phyloP scores from a whole-genome alignment of 2,797 vertebrate species.

The Spinibarbus caldwelli region DNA sequence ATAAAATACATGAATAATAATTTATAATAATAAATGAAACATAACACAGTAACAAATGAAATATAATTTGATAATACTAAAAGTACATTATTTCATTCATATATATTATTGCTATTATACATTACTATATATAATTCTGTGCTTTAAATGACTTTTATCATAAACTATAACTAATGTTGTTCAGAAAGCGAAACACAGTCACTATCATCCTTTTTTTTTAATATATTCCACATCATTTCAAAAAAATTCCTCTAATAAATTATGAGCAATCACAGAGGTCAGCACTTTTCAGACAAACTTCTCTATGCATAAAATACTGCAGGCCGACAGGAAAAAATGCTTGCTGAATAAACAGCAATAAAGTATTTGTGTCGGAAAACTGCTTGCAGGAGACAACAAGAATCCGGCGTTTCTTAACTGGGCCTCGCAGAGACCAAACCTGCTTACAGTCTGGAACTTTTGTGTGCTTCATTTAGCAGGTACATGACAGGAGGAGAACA shows the following conservation, averaged over 20 bases:
- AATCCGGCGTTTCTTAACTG: slow-evolving; percentile 46
- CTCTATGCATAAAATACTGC: slow-evolving; percentile 51
- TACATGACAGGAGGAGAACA: slow-evolving; percentile 59
- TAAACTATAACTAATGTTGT: not conserved
- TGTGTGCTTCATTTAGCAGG: slow-evolving; percentile 56
- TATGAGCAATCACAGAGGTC: slow-evolving; percentile 46
- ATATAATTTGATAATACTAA: not conserved
- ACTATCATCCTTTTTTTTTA: not conserved
- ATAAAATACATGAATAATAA: not conserved
- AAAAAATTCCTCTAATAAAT: slow-evolving; percentile 37
- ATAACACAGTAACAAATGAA: not conserved
- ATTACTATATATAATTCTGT: not conserved
- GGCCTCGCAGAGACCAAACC: slow-evolving; percentile 55
- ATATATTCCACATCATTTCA: slow-evolving; percentile 33
- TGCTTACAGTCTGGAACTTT: slow-evolving; percentile 65
- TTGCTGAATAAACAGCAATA: slow-evolving; percentile 63
- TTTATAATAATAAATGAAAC: not conserved
- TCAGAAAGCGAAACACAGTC: slow-evolving; percentile 12
- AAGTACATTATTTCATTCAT: not conserved
- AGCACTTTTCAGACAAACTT: slow-evolving; percentile 55
- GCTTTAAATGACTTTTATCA: too few relatives aligned
- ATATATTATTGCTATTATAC: not conserved
- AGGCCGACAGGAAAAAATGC: slow-evolving; percentile 46
- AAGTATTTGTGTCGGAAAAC: slow-evolving; percentile 55
- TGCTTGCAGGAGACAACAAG: slow-evolving; percentile 59